Evolutionary conservation across 2,797 vertebrate genomes (phyloP).

Genomic region (Pagetopsis macropterus): DNA sequence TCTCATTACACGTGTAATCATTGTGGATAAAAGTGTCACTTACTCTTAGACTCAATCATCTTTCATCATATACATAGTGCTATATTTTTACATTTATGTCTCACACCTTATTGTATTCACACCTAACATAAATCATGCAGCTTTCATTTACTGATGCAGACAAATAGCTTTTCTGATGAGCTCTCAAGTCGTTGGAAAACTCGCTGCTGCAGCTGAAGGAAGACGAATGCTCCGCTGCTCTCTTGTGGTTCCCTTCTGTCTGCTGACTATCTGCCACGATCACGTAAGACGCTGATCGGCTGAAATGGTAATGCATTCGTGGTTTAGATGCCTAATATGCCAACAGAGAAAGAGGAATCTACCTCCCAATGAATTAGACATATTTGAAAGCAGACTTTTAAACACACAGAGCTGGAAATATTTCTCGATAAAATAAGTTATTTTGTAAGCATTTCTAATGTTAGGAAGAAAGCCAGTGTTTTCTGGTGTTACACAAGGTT

Average conservation of each 20-base stretch:
- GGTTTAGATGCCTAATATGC: conserved; percentile 9
- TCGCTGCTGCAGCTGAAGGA: conserved; percentile 12
- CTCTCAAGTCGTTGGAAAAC: conserved; percentile 7
- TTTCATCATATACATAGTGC: too few species aligned
- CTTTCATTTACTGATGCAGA: neutral
- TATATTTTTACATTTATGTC: too few species aligned
- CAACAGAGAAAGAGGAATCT: conserved; percentile 12
- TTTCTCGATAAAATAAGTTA: neutral
- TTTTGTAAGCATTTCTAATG: neutral
- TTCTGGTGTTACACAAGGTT: neutral
- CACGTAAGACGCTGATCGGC: conserved; percentile 17
- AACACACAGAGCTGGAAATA: neutral
- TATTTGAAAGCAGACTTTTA: neutral
- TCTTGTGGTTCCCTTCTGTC: conserved; percentile 32
- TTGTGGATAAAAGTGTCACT: too few species aligned
- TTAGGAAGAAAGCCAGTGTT: neutral
- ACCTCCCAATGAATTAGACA: neutral
- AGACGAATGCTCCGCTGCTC: conserved; percentile 39
- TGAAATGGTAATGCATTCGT: conserved; percentile 22
- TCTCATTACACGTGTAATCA: too few species aligned
- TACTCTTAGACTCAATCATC: too few species aligned
- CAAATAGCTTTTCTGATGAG: conserved; percentile 27
- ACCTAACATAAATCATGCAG: neutral
- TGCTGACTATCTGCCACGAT: conserved; percentile 14
- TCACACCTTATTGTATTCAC: too few species aligned